These are phyloP conservation scores for Proterorhinus semilunaris DNA, from an alignment of 2,113 vertebrate genomes.

Conservation along the genomic window DNA sequence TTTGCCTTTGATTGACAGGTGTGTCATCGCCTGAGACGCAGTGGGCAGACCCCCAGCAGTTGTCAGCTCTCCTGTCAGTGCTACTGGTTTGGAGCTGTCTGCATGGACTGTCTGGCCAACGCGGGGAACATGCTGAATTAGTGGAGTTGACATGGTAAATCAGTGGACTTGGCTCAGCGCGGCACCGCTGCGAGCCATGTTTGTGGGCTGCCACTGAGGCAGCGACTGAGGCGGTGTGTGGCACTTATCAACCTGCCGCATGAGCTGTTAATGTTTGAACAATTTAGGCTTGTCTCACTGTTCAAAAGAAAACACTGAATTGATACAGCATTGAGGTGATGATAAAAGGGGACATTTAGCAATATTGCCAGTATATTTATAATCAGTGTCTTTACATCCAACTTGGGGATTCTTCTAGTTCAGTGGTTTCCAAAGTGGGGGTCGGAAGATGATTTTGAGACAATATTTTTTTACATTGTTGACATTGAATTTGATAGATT, in stretches of 20 bases:
- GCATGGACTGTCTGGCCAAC: slow-evolving; percentile 72
- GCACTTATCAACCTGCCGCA: slow-evolving; percentile 48
- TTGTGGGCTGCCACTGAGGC: slow-evolving; percentile 57
- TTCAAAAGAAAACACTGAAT: slow-evolving; percentile 5
- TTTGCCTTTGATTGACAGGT: slow-evolving; percentile 70
- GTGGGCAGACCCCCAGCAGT: slow-evolving; percentile 69
- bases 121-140: slow-evolving; percentile 73
- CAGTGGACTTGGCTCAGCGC: slow-evolving; percentile 61
- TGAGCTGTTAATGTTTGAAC: slow-evolving; percentile 29
- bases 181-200: slow-evolving; percentile 52
- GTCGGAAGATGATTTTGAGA: too few species aligned
- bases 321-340: neutral
- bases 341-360: neutral
- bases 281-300: slow-evolving; percentile 12
- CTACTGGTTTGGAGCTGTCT: slow-evolving; percentile 70
- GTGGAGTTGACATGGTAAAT: slow-evolving; percentile 75
- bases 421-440: too few species aligned
- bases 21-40: slow-evolving; percentile 71
- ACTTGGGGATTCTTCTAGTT: too few species aligned
- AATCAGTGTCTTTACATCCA: too few species aligned
- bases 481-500: too few species aligned
- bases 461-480: too few species aligned
- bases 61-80: slow-evolving; percentile 58
- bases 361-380: neutral
- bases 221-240: slow-evolving; percentile 48